phyloP scores from a whole-genome alignment of 2,113 vertebrate species.

The Pheucticus melanocephalus region DNA sequence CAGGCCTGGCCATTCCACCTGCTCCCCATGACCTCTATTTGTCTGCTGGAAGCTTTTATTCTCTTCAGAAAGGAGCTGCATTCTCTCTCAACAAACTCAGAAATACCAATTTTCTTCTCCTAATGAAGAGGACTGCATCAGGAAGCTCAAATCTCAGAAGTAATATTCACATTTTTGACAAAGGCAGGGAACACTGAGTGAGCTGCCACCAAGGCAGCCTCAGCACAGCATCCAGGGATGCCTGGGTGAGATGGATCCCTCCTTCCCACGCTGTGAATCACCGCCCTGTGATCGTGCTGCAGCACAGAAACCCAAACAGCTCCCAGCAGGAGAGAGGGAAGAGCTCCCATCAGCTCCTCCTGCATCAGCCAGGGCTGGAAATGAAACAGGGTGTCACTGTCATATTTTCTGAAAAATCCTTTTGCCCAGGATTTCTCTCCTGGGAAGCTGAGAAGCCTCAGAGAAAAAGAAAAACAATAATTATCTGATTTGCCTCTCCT shows the following conservation, averaged over 20 bases:
- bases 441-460: too few relatives aligned
- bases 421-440: too few relatives aligned
- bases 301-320: background rate
- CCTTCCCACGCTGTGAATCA: background rate
- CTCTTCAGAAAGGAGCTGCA: background rate
- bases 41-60: background rate
- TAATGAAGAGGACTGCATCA: background rate
- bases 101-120: background rate
- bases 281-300: background rate
- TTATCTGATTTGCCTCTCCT: too few relatives aligned
- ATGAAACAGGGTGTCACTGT: too few relatives aligned
- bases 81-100: background rate
- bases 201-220: background rate
- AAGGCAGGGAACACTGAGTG: background rate
- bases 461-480: too few relatives aligned
- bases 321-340: background rate
- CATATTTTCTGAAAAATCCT: too few relatives aligned
- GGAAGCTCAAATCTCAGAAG: background rate
- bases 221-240: rapidly evolving
- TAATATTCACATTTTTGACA: background rate
- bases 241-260: rapidly evolving
- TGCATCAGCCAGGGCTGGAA: background rate
- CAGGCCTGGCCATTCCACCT: background rate
- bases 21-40: background rate
- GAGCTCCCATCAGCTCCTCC: background rate